These are phyloP conservation scores for Heptranchias perlo DNA, from an alignment of 2,113 vertebrate genomes.

Conservation along the genomic window DNA sequence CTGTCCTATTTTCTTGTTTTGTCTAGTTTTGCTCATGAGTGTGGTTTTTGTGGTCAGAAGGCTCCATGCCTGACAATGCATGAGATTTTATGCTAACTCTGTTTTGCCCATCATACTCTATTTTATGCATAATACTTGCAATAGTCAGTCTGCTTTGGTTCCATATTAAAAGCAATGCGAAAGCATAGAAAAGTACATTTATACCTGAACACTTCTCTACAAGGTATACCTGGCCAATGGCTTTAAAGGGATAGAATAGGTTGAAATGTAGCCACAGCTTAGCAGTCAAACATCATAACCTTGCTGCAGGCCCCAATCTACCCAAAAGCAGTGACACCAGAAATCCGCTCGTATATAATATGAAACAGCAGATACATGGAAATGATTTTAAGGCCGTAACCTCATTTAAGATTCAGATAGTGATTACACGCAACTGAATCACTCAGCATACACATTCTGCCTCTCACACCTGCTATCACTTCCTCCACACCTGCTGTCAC, in stretches of 20 bases:
- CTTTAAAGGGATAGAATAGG: not conserved
- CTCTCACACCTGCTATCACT: not conserved
- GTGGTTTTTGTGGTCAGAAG: not conserved
- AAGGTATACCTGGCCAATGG: not conserved
- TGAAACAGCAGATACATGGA: not conserved
- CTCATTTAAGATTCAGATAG: not conserved
- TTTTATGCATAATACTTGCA: not conserved
- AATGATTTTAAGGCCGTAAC: not conserved
- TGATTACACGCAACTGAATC: not conserved
- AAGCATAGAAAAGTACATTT: not conserved
- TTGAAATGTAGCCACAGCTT: not conserved
- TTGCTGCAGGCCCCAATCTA: not conserved
- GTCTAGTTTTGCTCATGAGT: not conserved
- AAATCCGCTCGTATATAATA: not conserved
- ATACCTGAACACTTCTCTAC: not conserved
- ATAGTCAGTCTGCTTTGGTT: not conserved
- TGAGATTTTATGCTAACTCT: not conserved
- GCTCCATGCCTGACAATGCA: not conserved
- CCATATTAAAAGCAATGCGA: not conserved
- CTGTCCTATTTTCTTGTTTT: not conserved
- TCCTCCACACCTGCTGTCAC: not conserved
- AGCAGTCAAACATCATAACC: not conserved
- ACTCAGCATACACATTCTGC: not conserved
- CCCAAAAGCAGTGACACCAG: not conserved
- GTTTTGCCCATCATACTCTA: not conserved